Evolutionary conservation across 2,113 vertebrate species (phyloP), one percentile per base, ranked within the genome.

Genomic region (Spea bombifrons): DNA sequence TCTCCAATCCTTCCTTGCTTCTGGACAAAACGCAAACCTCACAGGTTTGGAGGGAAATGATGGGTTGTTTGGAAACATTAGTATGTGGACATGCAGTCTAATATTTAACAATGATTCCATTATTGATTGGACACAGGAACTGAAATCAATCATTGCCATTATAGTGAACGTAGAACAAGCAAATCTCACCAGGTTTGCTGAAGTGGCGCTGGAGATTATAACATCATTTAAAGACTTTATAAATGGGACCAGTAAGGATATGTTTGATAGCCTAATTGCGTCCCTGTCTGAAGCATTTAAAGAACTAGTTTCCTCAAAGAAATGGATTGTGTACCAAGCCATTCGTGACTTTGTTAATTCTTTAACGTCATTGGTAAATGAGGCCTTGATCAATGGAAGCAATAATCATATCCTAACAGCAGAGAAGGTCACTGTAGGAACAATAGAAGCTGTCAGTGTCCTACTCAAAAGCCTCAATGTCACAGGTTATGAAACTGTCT

Each of bases 1-100:
- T 79, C 70, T 80, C 83, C 82, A 75, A 73, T 85, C 63, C 8
- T 83, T 85, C 66, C 47, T 50, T 66, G 70, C 0, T 4, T 83
- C 8, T 81, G 84, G 78, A 70, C 77, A 75, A 83, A 46, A 55
- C 5, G 55, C 44, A 7, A 71, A 73, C 43, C 9, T 57, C 13
- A 43, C 66, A 16, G n/a, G 16, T 5, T 52, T 52, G 2, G 57
- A 9, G 57, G 16, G 67, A 8, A 45, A 59, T 59, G 8, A 76
- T 17, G 13, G 17, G 1, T 44, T 78, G 12, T 43, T 15, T n/a
- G 55, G 63, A 16, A 80, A 67, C n/a, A 16, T 80, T 7, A 80
- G 52, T 43, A 17, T 7, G 49, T 48, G 30, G 50, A 46, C 77
- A n/a, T 80, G 77, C 77, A 80, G 7, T 8, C 43, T 80, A 4